phyloP scores from a whole-genome alignment of 2,113 vertebrate species.

The Megatriorchis doriae region DNA sequence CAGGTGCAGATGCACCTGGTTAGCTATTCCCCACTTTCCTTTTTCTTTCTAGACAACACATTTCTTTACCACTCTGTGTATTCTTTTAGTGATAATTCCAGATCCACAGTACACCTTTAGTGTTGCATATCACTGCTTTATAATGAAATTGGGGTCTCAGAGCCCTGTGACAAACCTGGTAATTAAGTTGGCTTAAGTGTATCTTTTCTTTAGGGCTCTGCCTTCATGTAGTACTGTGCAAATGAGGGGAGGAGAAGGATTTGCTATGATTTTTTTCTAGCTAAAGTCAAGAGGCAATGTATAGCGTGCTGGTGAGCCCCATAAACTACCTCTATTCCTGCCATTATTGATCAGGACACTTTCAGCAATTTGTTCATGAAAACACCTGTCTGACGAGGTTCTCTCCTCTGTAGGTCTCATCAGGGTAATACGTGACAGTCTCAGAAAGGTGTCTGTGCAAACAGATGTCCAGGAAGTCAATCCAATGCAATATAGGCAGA shows the following conservation, averaged over 20 bases:
- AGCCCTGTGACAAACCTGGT: not conserved
- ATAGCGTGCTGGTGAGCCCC: not conserved
- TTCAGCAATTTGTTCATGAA: constrained; percentile 3
- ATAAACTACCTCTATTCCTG: not conserved
- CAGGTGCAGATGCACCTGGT: not conserved
- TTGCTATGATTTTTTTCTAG: not conserved
- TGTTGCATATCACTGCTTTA: not conserved
- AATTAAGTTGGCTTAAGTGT: not conserved
- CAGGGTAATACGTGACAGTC: not conserved
- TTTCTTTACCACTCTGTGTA: not conserved
- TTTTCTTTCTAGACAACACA: not conserved
- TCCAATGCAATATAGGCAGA: not conserved
- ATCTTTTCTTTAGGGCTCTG: not conserved
- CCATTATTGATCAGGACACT: not conserved
- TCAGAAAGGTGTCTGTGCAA: not conserved
- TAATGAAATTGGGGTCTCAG: not conserved
- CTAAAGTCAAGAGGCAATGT: not conserved
- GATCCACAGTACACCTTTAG: not conserved
- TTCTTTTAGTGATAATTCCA: not conserved
- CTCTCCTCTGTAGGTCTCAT: not conserved
- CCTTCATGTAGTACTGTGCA: not conserved
- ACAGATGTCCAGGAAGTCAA: constrained; percentile 6
- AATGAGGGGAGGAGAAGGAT: not conserved
- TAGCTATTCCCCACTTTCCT: not conserved
- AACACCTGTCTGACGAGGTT: not conserved